Evolutionary conservation across 2,888 invertebrate genomes (phyloP), one percentile per base, ranked within the genome.

Genomic region (Drosophila fulvimacula): DNA sequence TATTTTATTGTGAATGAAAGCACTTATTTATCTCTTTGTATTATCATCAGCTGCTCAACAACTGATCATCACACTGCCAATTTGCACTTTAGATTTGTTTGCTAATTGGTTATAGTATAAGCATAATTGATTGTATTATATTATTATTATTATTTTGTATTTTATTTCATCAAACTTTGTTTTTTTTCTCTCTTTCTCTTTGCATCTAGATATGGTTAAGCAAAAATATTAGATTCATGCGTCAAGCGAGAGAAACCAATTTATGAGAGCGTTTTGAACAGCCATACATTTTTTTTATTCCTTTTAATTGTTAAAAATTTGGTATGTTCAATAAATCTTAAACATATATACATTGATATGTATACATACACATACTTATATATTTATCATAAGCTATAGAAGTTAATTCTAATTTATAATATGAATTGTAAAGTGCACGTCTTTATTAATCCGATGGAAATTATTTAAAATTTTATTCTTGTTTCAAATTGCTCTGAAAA

Each of bases 191-290:
- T 67, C 51, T 60, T 68, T 76, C 70, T 76, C 65, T 80, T 72
- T 56, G 73, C 68, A 73, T 91, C 72, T 91, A 92, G 92, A 91
- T 92, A 92, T 92, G 92, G 90, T 92, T 82, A 91, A 90, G 81
- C 92, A 92, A 87, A 92, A 92, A 91, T 92, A 92, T 91, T 92
- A 91, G 78, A 73, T 81, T 81, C 75, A 77, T 78, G 81, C 81
- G 67, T 73, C 57, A 69, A 70, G 70, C 70, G 77, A 82, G 63
- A 73, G 76, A 71, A 70, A 63, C 49, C 81, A 49, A 77, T 66
- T 78, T 66, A 72, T 70, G 83, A 72, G 73, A 64, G 61, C 76
- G 76, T 60, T 78, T 66, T 72, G 65, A 77, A 65, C 80, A 76
- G 73, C 68, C 66, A 72, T 77, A 84, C 65, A 77, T 53, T 53